These are phyloP conservation scores for Ornithoptera alexandrae DNA, from an alignment of 2,888 invertebrate species.

Conservation along the genomic window DNA sequence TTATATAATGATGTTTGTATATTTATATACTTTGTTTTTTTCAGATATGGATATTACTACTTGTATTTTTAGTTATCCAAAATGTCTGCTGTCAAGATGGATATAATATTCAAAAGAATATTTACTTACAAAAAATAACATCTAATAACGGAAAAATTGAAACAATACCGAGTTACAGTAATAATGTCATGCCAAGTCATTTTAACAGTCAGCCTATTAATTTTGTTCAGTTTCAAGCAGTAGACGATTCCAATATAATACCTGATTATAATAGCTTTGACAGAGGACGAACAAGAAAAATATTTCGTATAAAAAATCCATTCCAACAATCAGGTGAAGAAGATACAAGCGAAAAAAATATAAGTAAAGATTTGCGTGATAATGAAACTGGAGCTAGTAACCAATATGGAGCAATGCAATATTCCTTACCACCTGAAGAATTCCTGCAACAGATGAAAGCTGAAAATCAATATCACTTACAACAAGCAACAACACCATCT, in stretches of 20 bases:
- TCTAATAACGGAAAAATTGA: constrained; percentile 59
- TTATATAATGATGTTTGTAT: background rate
- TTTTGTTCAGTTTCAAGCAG: constrained; percentile 57
- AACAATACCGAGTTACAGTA: constrained; percentile 55
- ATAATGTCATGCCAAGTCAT: constrained; percentile 59
- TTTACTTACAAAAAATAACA: constrained; percentile 61
- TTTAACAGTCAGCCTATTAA: constrained; percentile 57
- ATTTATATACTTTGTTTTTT: constrained; percentile 45
- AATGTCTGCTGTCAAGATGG: constrained; percentile 65
- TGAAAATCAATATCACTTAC: constrained; percentile 65
- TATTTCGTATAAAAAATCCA: constrained; percentile 71
- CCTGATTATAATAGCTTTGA: constrained; percentile 57
- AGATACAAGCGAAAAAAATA: constrained; percentile 47
- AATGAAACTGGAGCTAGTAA: constrained; percentile 70
- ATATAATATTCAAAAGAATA: constrained; percentile 60
- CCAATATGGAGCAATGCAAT: constrained; percentile 73
- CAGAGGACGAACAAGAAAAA: constrained; percentile 57
- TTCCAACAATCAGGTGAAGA: constrained; percentile 60
- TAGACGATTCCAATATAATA: constrained; percentile 56
- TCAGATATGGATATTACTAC: constrained; percentile 72
- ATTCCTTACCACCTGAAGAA: constrained; percentile 73
- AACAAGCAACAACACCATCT: constrained; percentile 56
- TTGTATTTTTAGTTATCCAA: constrained; percentile 57
- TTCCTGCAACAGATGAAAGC: constrained; percentile 70
- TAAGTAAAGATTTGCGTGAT: constrained; percentile 53